These are phyloP conservation scores for Turritopsis dohrnii DNA, from an alignment of 30 jellyfish, hydroid and myxozoan species.

Conservation along the genomic window DNA sequence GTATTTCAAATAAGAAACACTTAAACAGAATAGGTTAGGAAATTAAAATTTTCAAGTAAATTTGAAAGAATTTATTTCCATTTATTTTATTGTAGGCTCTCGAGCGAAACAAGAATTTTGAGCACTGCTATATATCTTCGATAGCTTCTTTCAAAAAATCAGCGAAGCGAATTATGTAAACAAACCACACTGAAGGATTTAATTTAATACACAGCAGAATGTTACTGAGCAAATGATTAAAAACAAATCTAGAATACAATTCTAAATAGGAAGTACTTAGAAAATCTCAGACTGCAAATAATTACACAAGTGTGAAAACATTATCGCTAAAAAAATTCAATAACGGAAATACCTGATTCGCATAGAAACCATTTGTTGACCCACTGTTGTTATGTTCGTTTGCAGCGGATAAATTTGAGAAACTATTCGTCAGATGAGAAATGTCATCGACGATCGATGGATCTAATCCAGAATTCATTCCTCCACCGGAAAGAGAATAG, in stretches of 20 bases:
- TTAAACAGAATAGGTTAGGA: too few species aligned
- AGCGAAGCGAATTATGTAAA: conserved; percentile 19
- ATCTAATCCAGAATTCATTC: conserved; percentile 62
- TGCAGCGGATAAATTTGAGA: conserved; percentile 82
- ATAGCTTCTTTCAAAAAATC: conserved; percentile 18
- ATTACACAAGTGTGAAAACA: not conserved
- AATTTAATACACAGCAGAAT: not conserved
- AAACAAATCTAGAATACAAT: too few species aligned
- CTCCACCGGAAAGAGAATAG: not conserved
- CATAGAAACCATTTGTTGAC: conserved; percentile 62
- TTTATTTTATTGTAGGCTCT: too few species aligned
- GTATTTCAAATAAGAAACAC: too few species aligned
- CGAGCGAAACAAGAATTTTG: not conserved
- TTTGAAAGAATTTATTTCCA: too few species aligned
- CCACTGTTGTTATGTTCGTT: conserved; percentile 40
- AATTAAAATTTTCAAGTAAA: too few species aligned
- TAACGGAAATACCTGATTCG: conserved; percentile 56
- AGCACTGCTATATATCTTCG: not conserved
- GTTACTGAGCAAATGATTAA: not conserved
- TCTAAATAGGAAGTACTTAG: not conserved
- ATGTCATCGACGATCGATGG: conserved; percentile 85
- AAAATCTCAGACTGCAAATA: not conserved
- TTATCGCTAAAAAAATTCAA: not conserved
- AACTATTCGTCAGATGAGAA: conserved; percentile 81
- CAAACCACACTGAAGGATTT: not conserved